Evolutionary conservation across 2,888 invertebrate genomes (phyloP), one percentile per base, ranked within the genome.

Genomic region (Kuschelorhynchus macadamiae): DNA sequence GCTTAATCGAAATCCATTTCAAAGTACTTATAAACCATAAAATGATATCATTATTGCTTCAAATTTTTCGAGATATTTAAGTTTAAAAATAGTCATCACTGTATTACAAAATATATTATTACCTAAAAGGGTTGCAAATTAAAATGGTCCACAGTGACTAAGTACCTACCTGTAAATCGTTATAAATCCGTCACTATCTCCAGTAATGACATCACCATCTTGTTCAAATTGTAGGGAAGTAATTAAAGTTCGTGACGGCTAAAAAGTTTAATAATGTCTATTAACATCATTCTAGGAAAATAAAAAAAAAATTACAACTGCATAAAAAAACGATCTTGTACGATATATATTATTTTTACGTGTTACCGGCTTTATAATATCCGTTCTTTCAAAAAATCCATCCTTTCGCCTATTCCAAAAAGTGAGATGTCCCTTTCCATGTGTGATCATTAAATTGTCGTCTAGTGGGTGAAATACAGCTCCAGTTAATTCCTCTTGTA

Each of bases 371-470:
- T 94, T 94, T 20, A 95, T 92, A 56, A 95, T 94, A 76, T 95
- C 95, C 0, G 94, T 94, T 70, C 94, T 87, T 85, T 92, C 96
- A 79, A 93, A 96, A 85, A 93, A 96, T 39, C 95, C 95, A 80
- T 95, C 95, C 85, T 95, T 95, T 70, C 94, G 87, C 63, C 95
- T 87, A 77, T 94, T 95, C 96, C 96, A 97, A 83, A 96, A 96
- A 0, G 95, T 94, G 71, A 97, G 84, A 81, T 96, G 96, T 0
- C 95, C 95, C 74, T 93, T 92, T 1, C 97, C 97, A 79, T 94
- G 95, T 0, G 96, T 96, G 72, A 97, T 94, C 68, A 96, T 88
- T 18, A 96, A 87, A 82, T 95, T 95, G 80, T 96, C 95, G 79
- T 96, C 96, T 25, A 94, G 85, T 0, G 96, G 96, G 82, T 96